Conservation (phyloP, 2,797 vertebrate species). For the Acanthornis magna region DNA sequence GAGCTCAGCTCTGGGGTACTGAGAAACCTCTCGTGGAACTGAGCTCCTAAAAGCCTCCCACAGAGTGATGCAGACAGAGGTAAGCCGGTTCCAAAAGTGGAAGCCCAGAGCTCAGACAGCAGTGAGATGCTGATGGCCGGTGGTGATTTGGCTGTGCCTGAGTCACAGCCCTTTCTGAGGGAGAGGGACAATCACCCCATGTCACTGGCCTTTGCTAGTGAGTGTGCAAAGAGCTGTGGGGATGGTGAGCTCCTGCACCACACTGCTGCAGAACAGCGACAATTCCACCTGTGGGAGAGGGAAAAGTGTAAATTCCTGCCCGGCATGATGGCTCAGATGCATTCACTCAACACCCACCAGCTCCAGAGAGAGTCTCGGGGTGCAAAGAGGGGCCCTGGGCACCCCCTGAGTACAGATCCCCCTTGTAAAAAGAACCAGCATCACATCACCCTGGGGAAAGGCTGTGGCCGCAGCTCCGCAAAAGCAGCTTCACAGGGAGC, state of each 20-base stretch:
- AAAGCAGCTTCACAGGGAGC: neutral
- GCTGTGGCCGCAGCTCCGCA: neutral
- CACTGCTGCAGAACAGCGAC: neutral
- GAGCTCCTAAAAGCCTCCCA: neutral
- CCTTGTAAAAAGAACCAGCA: too few relatives aligned
- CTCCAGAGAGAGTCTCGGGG: neutral
- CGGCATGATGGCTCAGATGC: neutral
- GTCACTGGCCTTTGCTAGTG: fast-evolving
- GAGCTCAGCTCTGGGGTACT: neutral
- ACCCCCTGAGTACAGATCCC: neutral
- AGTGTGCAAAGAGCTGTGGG: neutral
- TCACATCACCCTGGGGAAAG: fast-evolving
- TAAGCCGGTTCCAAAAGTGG: neutral
- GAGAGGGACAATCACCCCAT: neutral
- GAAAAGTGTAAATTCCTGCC: neutral
- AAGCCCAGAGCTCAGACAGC: neutral
- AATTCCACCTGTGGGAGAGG: fast-evolving
- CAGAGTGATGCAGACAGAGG: neutral
- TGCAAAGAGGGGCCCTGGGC: too few relatives aligned
- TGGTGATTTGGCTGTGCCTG: neutral
- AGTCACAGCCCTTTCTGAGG: neutral
- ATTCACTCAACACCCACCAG: neutral
- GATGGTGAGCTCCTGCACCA: neutral
- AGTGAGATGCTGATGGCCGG: neutral
- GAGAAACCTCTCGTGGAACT: neutral